Evolutionary conservation across 2,888 invertebrate genomes (phyloP), one percentile per base, ranked within the genome.

Genomic region (Orchesella flavescens): DNA sequence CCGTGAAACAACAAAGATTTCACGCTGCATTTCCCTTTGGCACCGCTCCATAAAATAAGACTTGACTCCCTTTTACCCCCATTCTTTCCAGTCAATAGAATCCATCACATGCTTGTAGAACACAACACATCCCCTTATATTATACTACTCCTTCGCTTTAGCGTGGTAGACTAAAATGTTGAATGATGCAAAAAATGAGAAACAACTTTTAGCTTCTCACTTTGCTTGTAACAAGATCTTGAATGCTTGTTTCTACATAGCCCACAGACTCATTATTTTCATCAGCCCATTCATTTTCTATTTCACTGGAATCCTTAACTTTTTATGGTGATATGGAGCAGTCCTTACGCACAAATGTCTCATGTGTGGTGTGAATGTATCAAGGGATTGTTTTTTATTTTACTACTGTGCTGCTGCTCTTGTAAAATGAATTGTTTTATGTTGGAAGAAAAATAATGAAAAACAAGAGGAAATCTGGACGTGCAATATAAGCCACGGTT

Each of bases 1-100:
- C 44, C 55, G 49, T 55, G 66, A 53, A 76, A 76, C 74, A 76
- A 66, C 63, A 55, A 66, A 53, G 75, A 76, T 76, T 76, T 76
- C 55, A 76, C 53, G 75, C 75, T 76, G 75, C 75, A 76, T 76
- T 76, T 76, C 75, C 75, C 46, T 34, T 76, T 66, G 75, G 66
- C 75, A 76, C 63, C 1, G 17, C 24, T 74, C 74, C 74, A 74
- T 61, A 24, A 63, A 63, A 49, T 49, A 49, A 63, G 44, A 63
- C 23, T 49, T 63, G 46, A 74, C 74, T 63, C 34, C 49, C 61
- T 61, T 24, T 46, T 57, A 17, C 57, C 53, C 61, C n/a, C 23
- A 24, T 23, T 63, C 63, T 57, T 74, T 74, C 74, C 74, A 74
- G 63, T 74, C 74, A 49, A 74, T 63, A 49, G 49, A 74, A 24